A percentile compares a stretch with the other conserved stretches of the same genome.
These are phyloP conservation scores for Pygoscelis antarcticus DNA, from an alignment of 2,113 vertebrate genomes.

Conservation along the genomic window DNA sequence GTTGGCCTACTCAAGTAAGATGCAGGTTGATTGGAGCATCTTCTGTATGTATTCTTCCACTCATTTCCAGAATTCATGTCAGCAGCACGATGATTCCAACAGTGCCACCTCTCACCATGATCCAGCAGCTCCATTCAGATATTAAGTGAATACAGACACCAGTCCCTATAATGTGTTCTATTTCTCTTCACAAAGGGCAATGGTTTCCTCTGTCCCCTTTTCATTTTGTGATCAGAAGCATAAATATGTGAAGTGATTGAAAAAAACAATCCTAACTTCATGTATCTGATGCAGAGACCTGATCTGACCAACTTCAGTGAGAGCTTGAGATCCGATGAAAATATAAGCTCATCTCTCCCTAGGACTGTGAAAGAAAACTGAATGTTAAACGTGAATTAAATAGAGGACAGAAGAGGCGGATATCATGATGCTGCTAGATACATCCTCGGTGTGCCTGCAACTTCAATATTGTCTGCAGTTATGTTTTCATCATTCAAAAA, in stretches of 20 bases:
- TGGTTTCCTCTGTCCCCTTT: background rate
- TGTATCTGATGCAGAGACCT: background rate
- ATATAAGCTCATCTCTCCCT: background rate
- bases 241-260: background rate
- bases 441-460: background rate
- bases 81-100: background rate
- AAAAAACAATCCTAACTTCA: background rate
- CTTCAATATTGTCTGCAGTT: background rate
- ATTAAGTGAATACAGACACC: background rate
- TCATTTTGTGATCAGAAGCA: background rate
- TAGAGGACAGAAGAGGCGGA: background rate
- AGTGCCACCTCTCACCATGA: background rate
- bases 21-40: background rate
- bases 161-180: background rate
- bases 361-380: background rate
- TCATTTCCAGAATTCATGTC: background rate
- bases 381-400: background rate
- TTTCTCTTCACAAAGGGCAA: background rate
- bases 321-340: background rate
- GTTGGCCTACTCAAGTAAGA: background rate
- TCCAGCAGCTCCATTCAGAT: background rate
- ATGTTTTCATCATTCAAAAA: background rate
- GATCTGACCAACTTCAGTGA: background rate
- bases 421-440: background rate
- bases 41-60: background rate